Evolutionary conservation across 23 tunicate species (phyloP).

Genomic region (Trididemnum clinides): DNA sequence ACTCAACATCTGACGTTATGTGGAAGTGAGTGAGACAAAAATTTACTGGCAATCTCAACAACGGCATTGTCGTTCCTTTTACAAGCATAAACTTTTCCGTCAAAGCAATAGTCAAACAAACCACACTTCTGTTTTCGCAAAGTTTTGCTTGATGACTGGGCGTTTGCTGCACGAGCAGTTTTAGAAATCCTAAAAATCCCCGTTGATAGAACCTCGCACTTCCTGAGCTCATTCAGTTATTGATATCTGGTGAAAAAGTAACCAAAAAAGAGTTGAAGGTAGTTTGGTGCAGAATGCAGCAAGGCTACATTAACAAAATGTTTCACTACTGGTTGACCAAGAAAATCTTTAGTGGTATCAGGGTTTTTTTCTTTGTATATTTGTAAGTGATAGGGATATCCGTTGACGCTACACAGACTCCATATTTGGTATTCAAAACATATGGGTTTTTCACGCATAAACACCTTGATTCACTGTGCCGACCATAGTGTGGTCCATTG

Average conservation of each 20-base stretch:
- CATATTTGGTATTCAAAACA: not conserved
- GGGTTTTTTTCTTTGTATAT: not conserved
- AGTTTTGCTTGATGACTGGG: not conserved
- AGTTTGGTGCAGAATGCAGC: no score
- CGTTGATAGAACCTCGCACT: not conserved
- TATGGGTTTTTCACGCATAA: not conserved
- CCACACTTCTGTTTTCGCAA: not conserved
- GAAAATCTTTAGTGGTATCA: not conserved
- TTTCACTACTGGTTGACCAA: not conserved
- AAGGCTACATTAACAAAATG: no score
- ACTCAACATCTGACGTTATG: no score
- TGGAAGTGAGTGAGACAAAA: no score
- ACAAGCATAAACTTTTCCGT: not conserved
- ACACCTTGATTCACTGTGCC: not conserved
- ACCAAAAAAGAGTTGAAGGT: no score
- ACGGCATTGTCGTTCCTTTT: not conserved
- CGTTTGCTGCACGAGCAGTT: not conserved
- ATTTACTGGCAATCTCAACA: not conserved
- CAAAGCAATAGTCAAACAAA: not conserved
- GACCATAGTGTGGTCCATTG: not conserved
- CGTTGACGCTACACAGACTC: not conserved
- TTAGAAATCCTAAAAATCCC: not conserved
- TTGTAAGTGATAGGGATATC: no score
- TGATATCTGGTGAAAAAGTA: constrained; percentile 1
- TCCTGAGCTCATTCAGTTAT: not conserved